phyloP scores from a whole-genome alignment of 2,888 invertebrate genomes.

The Platerodrilus igneus region DNA sequence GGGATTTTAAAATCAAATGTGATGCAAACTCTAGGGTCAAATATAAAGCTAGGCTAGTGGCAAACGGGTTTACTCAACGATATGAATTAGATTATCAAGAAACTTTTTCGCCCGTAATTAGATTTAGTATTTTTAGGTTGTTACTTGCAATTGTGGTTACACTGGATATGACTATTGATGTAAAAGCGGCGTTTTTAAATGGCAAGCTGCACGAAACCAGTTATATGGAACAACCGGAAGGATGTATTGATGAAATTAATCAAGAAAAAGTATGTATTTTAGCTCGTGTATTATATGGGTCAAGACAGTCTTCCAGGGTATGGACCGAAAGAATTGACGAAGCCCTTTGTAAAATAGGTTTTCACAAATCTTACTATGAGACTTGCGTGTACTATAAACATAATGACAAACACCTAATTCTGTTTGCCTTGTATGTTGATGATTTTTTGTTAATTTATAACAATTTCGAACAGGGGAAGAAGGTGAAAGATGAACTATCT shows the following conservation, averaged over 20 bases:
- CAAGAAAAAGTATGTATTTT: conserved; percentile 2
- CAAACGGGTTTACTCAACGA: conserved; percentile 1
- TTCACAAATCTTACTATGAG: conserved; percentile 1
- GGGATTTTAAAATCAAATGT: conserved; percentile 1
- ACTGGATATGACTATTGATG: neutral
- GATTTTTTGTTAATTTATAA: conserved; percentile 5
- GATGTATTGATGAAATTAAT: neutral
- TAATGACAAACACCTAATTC: neutral
- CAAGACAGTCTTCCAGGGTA: neutral
- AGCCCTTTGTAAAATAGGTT: neutral
- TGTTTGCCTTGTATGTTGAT: conserved; percentile 4
- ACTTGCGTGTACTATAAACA: conserved; percentile 1
- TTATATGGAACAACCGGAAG: conserved; percentile 1
- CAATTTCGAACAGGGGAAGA: conserved; percentile 3
- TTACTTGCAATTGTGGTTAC: neutral
- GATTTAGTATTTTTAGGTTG: neutral
- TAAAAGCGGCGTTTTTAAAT: conserved; percentile 2
- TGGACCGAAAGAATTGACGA: neutral
- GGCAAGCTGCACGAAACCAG: neutral
- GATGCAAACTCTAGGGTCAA: neutral
- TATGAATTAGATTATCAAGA: conserved; percentile 2
- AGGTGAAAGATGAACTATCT: neutral
- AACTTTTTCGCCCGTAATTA: conserved; percentile 5
- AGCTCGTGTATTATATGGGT: neutral
- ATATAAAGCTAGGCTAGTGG: conserved; percentile 4